Evolutionary conservation across 2,113 vertebrate species (phyloP).

Genomic region (Perognathus longimembris): DNA sequence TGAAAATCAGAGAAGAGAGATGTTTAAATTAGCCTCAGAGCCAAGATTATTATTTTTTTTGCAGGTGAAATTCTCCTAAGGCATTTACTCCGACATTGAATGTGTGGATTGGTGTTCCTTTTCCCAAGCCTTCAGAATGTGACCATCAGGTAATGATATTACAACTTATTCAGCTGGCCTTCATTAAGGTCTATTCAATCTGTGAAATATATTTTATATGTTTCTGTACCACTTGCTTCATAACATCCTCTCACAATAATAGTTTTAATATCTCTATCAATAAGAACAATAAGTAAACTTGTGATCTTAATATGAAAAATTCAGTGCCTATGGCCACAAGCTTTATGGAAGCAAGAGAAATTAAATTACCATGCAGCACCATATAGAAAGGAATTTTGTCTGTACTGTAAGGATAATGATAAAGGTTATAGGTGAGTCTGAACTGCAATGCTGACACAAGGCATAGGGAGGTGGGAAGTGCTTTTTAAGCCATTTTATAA

Average conservation of each 20-base stretch:
- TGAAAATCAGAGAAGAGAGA: background rate
- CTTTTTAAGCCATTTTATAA: constrained; percentile 6
- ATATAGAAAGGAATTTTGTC: background rate
- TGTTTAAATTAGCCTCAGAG: background rate
- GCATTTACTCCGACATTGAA: constrained; percentile 40
- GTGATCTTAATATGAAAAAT: constrained; percentile 70
- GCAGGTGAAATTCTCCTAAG: background rate
- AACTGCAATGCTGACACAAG: background rate
- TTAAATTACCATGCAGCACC: constrained; percentile 15
- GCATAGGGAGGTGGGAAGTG: too few species aligned
- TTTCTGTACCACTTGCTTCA: constrained; percentile 57
- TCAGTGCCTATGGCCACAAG: constrained; percentile 51
- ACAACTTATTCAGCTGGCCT: constrained; percentile 34
- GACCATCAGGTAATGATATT: constrained; percentile 41
- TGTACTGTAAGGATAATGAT: background rate
- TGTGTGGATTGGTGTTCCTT: background rate
- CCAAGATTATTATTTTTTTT: constrained; percentile 39
- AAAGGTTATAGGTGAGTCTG: background rate
- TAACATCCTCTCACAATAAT: constrained; percentile 70
- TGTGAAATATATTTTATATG: constrained; percentile 55
- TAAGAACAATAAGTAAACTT: constrained; percentile 72
- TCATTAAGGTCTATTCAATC: constrained; percentile 68
- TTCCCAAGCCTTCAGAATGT: constrained; percentile 37
- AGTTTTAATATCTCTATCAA: constrained; percentile 73
- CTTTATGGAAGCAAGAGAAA: constrained; percentile 69